A percentile compares a stretch with the other conserved stretches of the same genome.
These are phyloP conservation scores for Capitulum mitella DNA, from an alignment of 2,888 invertebrate genomes.

Conservation along the genomic window DNA sequence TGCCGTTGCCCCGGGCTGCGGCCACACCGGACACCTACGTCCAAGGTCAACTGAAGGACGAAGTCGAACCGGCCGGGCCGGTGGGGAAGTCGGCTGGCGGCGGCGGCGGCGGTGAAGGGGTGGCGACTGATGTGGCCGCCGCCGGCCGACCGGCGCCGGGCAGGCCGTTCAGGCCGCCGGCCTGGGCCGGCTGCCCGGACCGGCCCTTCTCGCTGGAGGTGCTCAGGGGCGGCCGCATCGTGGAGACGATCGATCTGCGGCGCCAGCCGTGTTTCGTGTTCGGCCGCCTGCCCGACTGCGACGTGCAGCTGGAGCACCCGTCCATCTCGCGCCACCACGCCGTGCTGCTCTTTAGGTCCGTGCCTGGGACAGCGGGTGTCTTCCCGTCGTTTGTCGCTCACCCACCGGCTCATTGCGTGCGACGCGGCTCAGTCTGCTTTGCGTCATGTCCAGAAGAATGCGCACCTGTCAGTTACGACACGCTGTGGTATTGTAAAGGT, in stretches of 20 bases:
- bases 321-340: constrained; percentile 89
- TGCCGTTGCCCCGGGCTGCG: neutral
- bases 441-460: too few relatives aligned
- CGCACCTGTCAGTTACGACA: neutral
- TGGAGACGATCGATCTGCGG: constrained; percentile 65
- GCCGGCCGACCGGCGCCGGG: neutral
- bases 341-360: constrained; percentile 73
- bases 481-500: neutral
- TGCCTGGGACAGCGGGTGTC: constrained; percentile 34
- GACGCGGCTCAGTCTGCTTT: constrained; percentile 29
- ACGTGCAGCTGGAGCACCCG: constrained; percentile 83
- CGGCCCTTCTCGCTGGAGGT: constrained; percentile 69
- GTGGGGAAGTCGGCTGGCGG: neutral
- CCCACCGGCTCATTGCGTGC: neutral
- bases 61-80: neutral
- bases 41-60: too few relatives aligned
- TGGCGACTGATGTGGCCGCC: neutral
- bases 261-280: constrained; percentile 65
- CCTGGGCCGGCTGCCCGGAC: constrained; percentile 66
- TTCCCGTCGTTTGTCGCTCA: neutral
- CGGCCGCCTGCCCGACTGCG: constrained; percentile 72
- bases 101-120: neutral
- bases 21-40: neutral
- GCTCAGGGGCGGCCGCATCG: constrained; percentile 75
- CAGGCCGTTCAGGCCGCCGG: constrained; percentile 47